These are phyloP conservation scores for Ateles fusciceps DNA, from an alignment of 2,797 vertebrate species.

Conservation along the genomic window DNA sequence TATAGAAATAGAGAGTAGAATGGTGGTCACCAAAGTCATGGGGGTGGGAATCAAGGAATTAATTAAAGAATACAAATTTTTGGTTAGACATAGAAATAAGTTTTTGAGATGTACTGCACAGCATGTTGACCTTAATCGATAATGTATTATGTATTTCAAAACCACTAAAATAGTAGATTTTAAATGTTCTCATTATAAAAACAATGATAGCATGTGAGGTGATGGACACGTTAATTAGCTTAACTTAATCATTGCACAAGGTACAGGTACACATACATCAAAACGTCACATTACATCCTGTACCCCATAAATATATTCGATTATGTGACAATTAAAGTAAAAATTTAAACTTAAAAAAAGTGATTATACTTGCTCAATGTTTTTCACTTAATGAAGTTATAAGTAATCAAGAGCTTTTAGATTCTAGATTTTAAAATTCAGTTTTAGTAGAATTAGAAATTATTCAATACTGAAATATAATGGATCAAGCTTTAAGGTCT, in stretches of 20 bases:
- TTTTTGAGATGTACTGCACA: neutral
- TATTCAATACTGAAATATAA: neutral
- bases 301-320: neutral
- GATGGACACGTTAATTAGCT: neutral
- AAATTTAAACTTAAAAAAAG: neutral
- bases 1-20: neutral
- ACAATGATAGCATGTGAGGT: neutral
- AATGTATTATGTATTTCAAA: neutral
- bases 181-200: neutral
- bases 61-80: neutral
- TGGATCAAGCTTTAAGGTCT: neutral
- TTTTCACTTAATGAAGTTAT: neutral
- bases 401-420: conserved; percentile 1
- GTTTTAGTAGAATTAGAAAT: neutral
- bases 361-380: neutral
- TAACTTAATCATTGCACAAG: neutral
- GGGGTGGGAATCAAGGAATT: neutral
- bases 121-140: neutral
- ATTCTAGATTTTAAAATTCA: neutral
- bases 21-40: neutral
- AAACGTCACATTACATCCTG: neutral
- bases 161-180: neutral
- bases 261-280: neutral
- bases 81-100: neutral
- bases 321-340: neutral